Base-by-base conservation (phyloP, 2,113 vertebrate genomes). In the Varanus salvator region DNA sequence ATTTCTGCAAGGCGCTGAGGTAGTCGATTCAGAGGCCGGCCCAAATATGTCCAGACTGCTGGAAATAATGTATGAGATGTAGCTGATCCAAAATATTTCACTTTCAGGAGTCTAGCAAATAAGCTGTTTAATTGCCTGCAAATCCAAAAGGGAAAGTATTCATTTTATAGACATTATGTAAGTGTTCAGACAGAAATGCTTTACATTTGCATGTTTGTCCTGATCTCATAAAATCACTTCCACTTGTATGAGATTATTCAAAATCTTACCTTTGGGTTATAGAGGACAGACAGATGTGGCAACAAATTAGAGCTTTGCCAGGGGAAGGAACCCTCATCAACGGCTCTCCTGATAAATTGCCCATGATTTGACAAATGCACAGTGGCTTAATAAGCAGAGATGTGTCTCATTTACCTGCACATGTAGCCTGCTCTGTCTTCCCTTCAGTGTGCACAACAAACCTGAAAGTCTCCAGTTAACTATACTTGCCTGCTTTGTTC, bases 161-260 rank as follows among this genome's bases (percentile, higher is more conserved):
- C 93, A 92, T 92, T 93, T 95, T 95, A 94, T 93, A 96, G 94
- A 96, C 92, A 86, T 96, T 93, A 96, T 94, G 95, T 94, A 95
- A 96, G 85, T 92, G 93, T 94, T 90, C 94, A 93, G 85, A 91
- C 48, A 75, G 38, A 77, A 85, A 85, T 69, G n/a, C 5, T 69
- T 57, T 60, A 85, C 93, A 93, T 92, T 93, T 88, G 90, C 86
- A 92, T n/a, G 80, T 93, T 93, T 95, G 93, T 92, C 93, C 74
- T 68, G 90, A 86, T 91, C 92, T 92, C 89, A 90, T 86, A 94
- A 92, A 95, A 91, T 81, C 88, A 92, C 92, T 91, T 94, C 92
- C 87, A 93, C 89, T 87, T 86, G 52, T 80, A 90, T 90, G 60
- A 94, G 92, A 93, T 90, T 94, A 93, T 80, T 57, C 91, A 93